These are phyloP conservation scores for Trematomus loennbergii DNA, from an alignment of 2,113 vertebrate genomes.

Conservation along the genomic window DNA sequence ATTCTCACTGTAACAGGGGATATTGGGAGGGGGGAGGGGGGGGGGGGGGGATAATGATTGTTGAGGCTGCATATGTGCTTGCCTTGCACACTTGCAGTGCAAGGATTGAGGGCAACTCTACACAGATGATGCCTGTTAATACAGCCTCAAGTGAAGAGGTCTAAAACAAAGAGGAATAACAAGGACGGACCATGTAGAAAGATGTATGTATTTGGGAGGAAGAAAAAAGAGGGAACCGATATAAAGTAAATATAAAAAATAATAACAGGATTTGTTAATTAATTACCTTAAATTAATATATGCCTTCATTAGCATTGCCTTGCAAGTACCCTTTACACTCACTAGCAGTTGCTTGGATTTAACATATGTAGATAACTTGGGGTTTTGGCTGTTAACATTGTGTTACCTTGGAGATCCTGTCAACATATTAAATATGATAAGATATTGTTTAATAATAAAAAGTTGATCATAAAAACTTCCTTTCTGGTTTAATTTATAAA, in stretches of 20 bases:
- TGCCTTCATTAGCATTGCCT: too few species aligned
- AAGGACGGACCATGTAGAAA: constrained; percentile 20
- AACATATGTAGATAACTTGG: too few species aligned
- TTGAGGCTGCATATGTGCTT: constrained; percentile 30
- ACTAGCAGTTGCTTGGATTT: too few species aligned
- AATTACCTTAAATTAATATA: too few species aligned
- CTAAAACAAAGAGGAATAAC: constrained; percentile 37
- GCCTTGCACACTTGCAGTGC: constrained; percentile 40
- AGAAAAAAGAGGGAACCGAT: too few species aligned
- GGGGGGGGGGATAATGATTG: constrained; percentile 47
- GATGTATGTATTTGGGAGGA: too few species aligned
- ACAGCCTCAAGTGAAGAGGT: constrained; percentile 35
- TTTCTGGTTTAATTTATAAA: not conserved
- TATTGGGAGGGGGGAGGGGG: constrained; percentile 10
- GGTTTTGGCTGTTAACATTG: not conserved
- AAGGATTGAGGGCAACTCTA: constrained; percentile 52
- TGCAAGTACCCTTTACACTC: too few species aligned
- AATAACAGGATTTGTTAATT: too few species aligned
- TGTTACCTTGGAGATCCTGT: not conserved
- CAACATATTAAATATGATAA: not conserved
- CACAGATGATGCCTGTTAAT: constrained; percentile 48
- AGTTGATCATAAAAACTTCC: not conserved
- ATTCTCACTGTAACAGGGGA: constrained; percentile 52
- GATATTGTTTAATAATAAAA: not conserved
- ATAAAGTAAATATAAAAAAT: too few species aligned